phyloP scores from a whole-genome alignment of 2,797 vertebrate species.

The Lutjanus argentimaculatus region DNA sequence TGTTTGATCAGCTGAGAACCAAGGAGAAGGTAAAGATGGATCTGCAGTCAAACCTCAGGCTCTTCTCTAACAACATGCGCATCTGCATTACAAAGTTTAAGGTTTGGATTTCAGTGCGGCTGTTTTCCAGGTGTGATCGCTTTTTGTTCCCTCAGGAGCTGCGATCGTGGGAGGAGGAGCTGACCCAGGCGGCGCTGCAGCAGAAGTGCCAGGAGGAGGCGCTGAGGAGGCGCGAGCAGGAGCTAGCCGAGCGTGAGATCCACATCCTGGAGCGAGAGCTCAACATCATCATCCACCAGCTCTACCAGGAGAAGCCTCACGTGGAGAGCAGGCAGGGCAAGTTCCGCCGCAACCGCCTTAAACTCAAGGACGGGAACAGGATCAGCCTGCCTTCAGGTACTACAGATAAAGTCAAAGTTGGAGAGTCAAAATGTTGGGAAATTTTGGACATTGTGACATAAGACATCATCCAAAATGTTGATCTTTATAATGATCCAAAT shows the following conservation, averaged over 20 bases:
- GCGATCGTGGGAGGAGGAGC: constrained; percentile 96
- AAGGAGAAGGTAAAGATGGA: constrained; percentile 93
- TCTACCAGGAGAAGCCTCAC: constrained; percentile 96
- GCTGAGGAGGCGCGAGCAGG: constrained; percentile 93
- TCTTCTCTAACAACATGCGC: background rate
- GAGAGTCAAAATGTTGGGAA: no score
- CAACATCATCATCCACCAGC: constrained; percentile 98
- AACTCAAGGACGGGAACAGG: constrained; percentile 94
- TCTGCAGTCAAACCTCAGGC: background rate
- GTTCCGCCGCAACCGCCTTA: constrained; percentile 94
- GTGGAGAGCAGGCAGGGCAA: constrained; percentile 97
- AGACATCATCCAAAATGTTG: background rate
- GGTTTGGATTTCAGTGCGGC: background rate
- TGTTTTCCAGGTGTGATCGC: background rate
- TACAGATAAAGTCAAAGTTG: background rate
- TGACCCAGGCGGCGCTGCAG: constrained; percentile 93
- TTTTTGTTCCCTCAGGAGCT: constrained; percentile 87
- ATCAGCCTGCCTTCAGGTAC: constrained; percentile 97
- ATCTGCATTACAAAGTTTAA: background rate
- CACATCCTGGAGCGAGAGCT: constrained; percentile 97
- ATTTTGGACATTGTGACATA: no score
- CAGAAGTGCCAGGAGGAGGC: constrained; percentile 98
- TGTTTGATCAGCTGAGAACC: constrained; percentile 97
- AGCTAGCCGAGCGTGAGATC: constrained; percentile 95
- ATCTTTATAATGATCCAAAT: background rate